Evolutionary conservation across 2,888 invertebrate genomes (phyloP).

Genomic region (Pimpla rufipes): DNA sequence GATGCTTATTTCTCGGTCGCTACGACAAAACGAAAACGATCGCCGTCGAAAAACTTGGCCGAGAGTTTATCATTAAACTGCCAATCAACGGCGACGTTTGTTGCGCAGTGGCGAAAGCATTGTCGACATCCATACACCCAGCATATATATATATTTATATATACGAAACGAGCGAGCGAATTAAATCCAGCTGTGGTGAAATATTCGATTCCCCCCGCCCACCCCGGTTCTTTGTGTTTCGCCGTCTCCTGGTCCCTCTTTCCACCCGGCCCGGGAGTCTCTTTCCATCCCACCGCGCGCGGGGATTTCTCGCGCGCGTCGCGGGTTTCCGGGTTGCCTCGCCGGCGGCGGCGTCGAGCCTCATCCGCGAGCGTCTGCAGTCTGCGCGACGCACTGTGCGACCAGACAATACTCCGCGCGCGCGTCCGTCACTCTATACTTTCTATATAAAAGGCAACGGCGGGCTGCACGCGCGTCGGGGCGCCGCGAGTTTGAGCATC

Average conservation of each 20-base stretch:
- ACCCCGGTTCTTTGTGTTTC: slow-evolving; percentile 7
- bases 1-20: too few relatives aligned
- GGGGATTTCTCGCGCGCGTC: slow-evolving; percentile 28
- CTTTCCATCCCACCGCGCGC: slow-evolving; percentile 4
- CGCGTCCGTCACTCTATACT: slow-evolving; percentile 6
- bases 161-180: slow-evolving; percentile 12
- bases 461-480: not conserved
- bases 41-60: not conserved
- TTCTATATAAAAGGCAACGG: slow-evolving; percentile 2
- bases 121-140: not conserved
- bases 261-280: not conserved
- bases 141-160: not conserved
- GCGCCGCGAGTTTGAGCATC: slow-evolving; percentile 16
- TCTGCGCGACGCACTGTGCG: slow-evolving; percentile 1
- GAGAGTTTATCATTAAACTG: not conserved
- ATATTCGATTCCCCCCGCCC: slow-evolving; percentile 16
- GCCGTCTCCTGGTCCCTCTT: slow-evolving; percentile 12
- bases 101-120: not conserved
- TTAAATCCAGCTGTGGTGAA: slow-evolving; percentile 13
- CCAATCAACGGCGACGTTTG: not conserved
- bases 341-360: slow-evolving; percentile 14
- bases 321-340: slow-evolving; percentile 28
- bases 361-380: slow-evolving; percentile 28
- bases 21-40: not conserved
- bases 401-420: not conserved